Evolutionary conservation across 1,140 invertebrate genomes (phyloP).

Genomic region (Lordiphosa stackelbergi): DNA sequence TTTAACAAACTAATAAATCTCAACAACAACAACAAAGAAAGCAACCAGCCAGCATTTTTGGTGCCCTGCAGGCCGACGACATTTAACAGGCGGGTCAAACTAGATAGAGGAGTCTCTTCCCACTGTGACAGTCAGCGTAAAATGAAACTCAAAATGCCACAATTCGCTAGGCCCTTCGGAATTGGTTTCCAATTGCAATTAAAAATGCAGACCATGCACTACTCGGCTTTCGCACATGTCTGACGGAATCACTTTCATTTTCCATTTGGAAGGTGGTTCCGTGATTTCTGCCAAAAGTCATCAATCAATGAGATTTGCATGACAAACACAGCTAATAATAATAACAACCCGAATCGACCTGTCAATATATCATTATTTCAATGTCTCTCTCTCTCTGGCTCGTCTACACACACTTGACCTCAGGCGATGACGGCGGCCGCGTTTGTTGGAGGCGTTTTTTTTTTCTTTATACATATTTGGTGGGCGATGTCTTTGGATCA

Average conservation of each 20-base stretch:
- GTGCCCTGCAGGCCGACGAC: slow-evolving; percentile 36
- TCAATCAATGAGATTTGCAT: slow-evolving; percentile 20
- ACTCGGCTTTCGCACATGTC: slow-evolving; percentile 30
- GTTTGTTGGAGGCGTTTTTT: slow-evolving; percentile 44
- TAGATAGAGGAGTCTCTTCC: neutral
- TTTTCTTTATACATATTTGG: neutral
- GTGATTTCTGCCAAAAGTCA: slow-evolving; percentile 21
- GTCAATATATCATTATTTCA: slow-evolving; percentile 55
- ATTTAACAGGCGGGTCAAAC: slow-evolving; percentile 30
- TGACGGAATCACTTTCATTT: slow-evolving; percentile 40
- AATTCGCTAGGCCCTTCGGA: slow-evolving; percentile 19
- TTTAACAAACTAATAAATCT: slow-evolving; percentile 56
- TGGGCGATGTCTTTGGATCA: slow-evolving; percentile 46
- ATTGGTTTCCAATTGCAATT: slow-evolving; percentile 26
- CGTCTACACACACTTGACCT: slow-evolving; percentile 52
- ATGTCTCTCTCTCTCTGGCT: slow-evolving; percentile 35
- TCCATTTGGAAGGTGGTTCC: slow-evolving; percentile 14
- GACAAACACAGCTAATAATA: neutral
- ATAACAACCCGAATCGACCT: slow-evolving; percentile 26
- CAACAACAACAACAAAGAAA: neutral
- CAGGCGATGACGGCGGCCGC: slow-evolving; percentile 28
- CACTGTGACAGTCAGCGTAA: slow-evolving; percentile 7
- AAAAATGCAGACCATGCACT: slow-evolving; percentile 59
- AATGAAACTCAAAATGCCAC: slow-evolving; percentile 3
- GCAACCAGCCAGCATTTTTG: slow-evolving; percentile 16